phyloP scores from a whole-genome alignment of 2,113 vertebrate genomes.

The Callospermophilus lateralis region DNA sequence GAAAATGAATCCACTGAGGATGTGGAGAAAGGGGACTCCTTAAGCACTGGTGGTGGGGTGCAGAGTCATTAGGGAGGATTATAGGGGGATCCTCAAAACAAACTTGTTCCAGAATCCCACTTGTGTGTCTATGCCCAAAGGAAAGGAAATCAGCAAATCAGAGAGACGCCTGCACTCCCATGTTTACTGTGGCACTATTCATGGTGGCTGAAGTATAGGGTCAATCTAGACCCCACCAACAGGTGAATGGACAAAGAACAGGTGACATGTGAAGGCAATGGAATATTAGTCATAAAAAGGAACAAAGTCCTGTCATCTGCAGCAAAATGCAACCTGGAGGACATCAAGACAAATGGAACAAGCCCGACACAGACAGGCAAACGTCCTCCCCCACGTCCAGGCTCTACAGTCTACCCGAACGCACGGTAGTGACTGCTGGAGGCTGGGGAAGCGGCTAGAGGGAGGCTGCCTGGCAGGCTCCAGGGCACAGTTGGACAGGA shows the following conservation, averaged over 20 bases:
- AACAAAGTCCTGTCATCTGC: neutral
- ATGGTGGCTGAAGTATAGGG: too few relatives aligned
- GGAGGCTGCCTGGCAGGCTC: neutral
- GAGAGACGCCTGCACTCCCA: neutral
- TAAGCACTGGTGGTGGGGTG: neutral
- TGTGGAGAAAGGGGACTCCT: too few relatives aligned
- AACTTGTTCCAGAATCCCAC: too few relatives aligned
- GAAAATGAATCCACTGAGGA: too few relatives aligned
- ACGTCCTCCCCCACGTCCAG: neutral
- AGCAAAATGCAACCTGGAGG: neutral
- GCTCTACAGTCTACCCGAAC: too few relatives aligned
- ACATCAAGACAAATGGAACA: neutral
- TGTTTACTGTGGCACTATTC: rapidly evolving
- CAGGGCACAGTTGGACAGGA: neutral
- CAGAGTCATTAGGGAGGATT: too few relatives aligned
- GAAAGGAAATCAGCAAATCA: too few relatives aligned
- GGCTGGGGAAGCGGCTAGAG: neutral
- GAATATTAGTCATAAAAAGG: neutral
- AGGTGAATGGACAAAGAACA: too few relatives aligned
- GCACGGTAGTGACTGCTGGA: neutral
- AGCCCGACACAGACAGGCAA: neutral
- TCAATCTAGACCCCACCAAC: neutral
- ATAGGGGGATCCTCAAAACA: too few relatives aligned
- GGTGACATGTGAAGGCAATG: neutral
- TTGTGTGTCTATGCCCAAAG: too few relatives aligned